Conservation (phyloP, 1,140 invertebrate genomes). For the Cyclargus thomasi region DNA sequence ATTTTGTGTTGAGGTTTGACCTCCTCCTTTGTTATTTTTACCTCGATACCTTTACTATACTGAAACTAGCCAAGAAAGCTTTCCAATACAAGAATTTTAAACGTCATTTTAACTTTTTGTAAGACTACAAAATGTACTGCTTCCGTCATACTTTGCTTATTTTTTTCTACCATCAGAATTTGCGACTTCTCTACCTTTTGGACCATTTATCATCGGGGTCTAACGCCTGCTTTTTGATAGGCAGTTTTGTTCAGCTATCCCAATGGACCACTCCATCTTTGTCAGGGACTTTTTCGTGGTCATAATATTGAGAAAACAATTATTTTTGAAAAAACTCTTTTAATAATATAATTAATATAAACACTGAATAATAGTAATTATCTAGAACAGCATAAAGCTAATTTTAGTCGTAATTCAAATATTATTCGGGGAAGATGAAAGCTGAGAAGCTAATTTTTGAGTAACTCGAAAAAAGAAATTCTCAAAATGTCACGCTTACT, state of each 20-base stretch:
- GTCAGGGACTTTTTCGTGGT: not conserved
- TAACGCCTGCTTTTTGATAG: not conserved
- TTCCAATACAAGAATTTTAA: not conserved
- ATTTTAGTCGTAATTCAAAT: no score
- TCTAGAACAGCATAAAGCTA: no score
- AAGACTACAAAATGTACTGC: no score
- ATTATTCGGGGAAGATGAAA: no score
- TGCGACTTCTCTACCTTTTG: not conserved
- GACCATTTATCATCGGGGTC: not conserved
- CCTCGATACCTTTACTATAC: not conserved
- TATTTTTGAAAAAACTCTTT: no score
- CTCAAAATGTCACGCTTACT: not conserved
- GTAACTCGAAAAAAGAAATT: not conserved
- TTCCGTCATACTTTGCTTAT: not conserved
- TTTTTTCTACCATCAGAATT: not conserved
- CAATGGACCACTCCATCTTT: not conserved
- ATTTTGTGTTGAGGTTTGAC: not conserved
- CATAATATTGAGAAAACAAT: no score
- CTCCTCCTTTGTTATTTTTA: not conserved
- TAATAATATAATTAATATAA: no score
- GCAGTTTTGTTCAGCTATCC: not conserved
- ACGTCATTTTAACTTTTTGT: no score
- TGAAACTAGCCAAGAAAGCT: not conserved
- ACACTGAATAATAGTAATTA: no score
- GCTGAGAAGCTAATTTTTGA: no score